Evolutionary conservation across 1,140 invertebrate genomes (phyloP), one percentile per base, ranked within the genome.

Genomic region (Harlomillsia oculata): DNA sequence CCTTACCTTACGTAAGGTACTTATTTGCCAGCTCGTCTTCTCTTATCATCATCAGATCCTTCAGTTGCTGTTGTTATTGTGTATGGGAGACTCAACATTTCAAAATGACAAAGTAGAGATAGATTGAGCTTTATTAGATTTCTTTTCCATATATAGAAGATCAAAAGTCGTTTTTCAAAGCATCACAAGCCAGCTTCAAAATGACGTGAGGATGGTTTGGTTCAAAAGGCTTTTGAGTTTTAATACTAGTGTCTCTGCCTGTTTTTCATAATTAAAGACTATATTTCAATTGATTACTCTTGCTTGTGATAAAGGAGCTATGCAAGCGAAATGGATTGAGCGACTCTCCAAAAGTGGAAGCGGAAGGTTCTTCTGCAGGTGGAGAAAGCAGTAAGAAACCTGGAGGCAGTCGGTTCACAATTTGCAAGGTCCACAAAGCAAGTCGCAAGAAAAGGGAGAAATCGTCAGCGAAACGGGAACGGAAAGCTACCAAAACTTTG

Each of bases 401-500:
- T 71, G 69, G 54, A 63, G 80, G 78, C 3, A 80, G 82, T n/a
- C 79, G 87, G 66, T 91, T 92, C 72, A 90, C 87, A 54, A 89
- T 92, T 69, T 90, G 89, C 71, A 91, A 90, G 73, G 84, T 88
- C 20, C 88, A 90, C 74, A 93, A 94, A 75, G 87, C 87, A n/a
- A 91, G 87, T 69, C 83, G 84, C 71, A 95, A 89, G 78, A 95
- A 92, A 77, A 78, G 89, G 36, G 90, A 94, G 69, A 95, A 93
- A 69, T 92, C 89, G 21, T 91, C 90, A 1, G 91, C 89, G 2
- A 92, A 90, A 70, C 89, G 89, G 69, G 96, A 99, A 71, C 81
- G 92, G 57, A 97, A 99, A 74, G 95, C 96, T n/a, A 99, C 96
- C 5, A 98, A 99, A 77, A 99, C 96, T 14, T 73, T 99, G 30